phyloP scores from a whole-genome alignment of 2,113 vertebrate species.

The Mesitornis unicolor region DNA sequence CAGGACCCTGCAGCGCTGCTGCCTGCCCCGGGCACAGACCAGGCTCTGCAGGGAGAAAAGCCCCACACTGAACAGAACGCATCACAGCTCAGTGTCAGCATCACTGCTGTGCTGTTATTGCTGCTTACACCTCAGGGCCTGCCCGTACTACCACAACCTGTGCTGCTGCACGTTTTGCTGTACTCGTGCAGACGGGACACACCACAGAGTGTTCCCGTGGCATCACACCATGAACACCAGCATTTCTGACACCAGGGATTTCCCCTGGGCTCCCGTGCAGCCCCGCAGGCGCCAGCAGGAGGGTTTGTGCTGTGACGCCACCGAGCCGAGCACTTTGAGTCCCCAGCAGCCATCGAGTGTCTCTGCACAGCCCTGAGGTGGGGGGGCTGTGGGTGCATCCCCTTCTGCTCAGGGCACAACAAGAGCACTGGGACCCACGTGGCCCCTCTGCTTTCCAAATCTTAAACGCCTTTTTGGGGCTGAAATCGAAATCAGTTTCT shows the following conservation, averaged over 20 bases:
- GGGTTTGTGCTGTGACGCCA: background rate
- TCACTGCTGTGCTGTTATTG: rapidly evolving
- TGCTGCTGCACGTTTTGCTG: background rate
- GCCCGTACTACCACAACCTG: background rate
- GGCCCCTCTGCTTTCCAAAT: background rate
- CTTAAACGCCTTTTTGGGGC: background rate
- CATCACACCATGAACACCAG: background rate
- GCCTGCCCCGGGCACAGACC: background rate
- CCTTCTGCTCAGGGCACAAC: background rate
- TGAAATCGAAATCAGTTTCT: background rate
- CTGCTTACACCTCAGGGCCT: background rate
- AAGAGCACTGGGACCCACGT: rapidly evolving
- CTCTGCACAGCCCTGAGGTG: background rate
- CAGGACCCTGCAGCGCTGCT: background rate
- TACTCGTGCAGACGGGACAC: rapidly evolving
- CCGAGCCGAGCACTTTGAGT: rapidly evolving
- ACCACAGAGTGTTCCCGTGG: rapidly evolving
- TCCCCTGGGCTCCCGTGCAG: background rate
- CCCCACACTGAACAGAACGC: rapidly evolving
- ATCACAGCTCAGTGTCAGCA: too few relatives aligned
- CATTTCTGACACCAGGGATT: background rate
- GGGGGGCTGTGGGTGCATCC: background rate
- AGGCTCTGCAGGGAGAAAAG: background rate
- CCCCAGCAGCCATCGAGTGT: too few relatives aligned
- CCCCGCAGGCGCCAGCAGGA: background rate